Base-by-base conservation (phyloP, 2,113 vertebrate species). In the Rhea americana region DNA sequence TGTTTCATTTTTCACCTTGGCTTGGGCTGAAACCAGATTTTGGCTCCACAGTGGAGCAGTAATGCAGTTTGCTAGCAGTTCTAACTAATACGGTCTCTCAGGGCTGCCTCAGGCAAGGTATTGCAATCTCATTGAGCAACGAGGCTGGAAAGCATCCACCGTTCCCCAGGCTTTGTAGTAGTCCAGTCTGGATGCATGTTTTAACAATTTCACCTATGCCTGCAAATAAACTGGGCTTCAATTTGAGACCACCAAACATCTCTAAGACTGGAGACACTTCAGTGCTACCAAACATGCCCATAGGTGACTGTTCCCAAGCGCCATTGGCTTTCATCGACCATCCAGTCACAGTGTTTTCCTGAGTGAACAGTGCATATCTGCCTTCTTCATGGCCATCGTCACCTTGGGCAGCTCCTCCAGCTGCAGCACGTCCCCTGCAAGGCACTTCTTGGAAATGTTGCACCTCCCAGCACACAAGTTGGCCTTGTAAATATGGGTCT, bases 161-260 rank as follows among this genome's bases (percentile, higher is more conserved):
- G 35, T 35, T 35, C 35, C 35, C 75, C 7, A 37, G 5, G 2
- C 4, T 4, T 14, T 2, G 1, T 3, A 1, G 2, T 24, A 30
- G 5, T 47, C 30, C 8, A 15, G 10, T 7, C 9, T 15, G 18
- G 17, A 9, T 48, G n/a, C 39, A 25, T 0, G 6, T 79, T 26
- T 56, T 45, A 1, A 1, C 55, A 7, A 9, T 20, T 62, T 10
- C 21, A 39, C 4, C 2, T 10, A 30, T 37, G 20, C 21, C 56
- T 26, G 47, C 47, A 53, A 39, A 4, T 25, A 45, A 47, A 25
- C 4, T 11, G 47, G 65, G 25, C 65, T 62, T 53, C 65, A 13
- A 47, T n/a, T 26, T 21, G 22, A 48, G 67, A 18, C 39, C 17
- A 19, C 26, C 75, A 22, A 4, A 22, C 28, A 1, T 8, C 41